Evolutionary conservation across 1,140 invertebrate genomes (phyloP), one percentile per base, ranked within the genome.

Genomic region (Dermatophagoides farinae): DNA sequence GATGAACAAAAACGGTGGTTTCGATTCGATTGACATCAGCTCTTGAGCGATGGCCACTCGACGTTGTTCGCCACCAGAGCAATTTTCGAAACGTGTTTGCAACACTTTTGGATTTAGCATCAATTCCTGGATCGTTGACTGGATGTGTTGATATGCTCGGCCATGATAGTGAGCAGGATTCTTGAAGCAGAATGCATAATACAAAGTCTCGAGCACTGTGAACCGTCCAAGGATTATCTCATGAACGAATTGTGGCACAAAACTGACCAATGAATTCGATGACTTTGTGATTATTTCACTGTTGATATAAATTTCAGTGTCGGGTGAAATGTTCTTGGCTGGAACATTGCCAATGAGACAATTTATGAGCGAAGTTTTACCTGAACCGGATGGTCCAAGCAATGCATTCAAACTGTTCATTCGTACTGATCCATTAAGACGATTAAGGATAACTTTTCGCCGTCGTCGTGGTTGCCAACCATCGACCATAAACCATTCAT

Each of bases 1-100:
- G 70, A 95, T 91, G 73, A 93, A 93, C 84, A 96, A 89, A 25
- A 95, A 81, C 12, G 12, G 12, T 16, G 51, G 51, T 25, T 25
- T 25, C 11, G 12, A 16, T 31, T 31, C 31, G 20, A 53, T 14
- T 10, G 23, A 25, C 51, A 53, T 53, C 51, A 53, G 31, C 8
- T 31, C 31, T 31, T 31, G 31, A 31, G 31, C 31, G 8, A 31
- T 31, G 2, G 31, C 31, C 8, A 31, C 31, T 4, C 31, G 31
- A 31, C 31, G 31, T 31, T 31, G 31, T 31, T 31, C 31, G 2
- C 51, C 51, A n/a, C 51, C 51, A 14, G 14, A 16, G 12, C 23
- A 39, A 39, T 53, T 25, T 25, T 38, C 23, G 11, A 53, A 53
- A 5, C 20, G 51, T 1, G 14, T 25, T 4, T 38, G 2, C 23